These are phyloP conservation scores for Geotrypetes seraphini DNA, from an alignment of 2,797 vertebrate species.

Conservation along the genomic window DNA sequence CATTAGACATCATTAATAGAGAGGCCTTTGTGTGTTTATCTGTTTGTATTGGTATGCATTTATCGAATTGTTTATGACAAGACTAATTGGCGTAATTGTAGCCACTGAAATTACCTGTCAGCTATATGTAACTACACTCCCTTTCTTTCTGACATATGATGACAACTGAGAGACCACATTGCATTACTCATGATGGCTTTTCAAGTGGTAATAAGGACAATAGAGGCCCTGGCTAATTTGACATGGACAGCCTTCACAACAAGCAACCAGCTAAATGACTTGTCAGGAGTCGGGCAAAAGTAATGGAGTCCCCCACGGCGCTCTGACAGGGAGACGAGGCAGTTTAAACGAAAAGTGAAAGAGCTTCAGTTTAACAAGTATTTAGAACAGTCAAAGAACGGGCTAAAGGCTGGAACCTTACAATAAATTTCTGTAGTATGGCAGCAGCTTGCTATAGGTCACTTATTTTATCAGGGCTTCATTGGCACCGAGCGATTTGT, in stretches of 20 bases:
- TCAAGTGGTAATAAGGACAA: conserved; percentile 90
- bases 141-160: conserved; percentile 93
- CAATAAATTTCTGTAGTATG: conserved; percentile 69
- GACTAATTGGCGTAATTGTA: conserved; percentile 99
- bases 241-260: conserved; percentile 87
- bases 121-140: conserved; percentile 91
- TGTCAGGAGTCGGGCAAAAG: conserved; percentile 71
- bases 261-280: conserved; percentile 74
- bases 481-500: conserved; percentile 42
- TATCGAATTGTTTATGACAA: conserved; percentile 99
- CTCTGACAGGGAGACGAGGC: conserved; percentile 86
- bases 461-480: conserved; percentile 53
- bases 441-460: conserved; percentile 66
- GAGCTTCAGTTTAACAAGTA: conserved; percentile 75
- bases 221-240: conserved; percentile 91
- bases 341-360: conserved; percentile 77
- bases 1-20: conserved; percentile 93
- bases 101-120: conserved; percentile 99
- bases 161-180: conserved; percentile 95
- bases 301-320: conserved; percentile 90
- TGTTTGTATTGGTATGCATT: conserved; percentile 96
- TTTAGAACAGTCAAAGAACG: conserved; percentile 83
- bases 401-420: conserved; percentile 72
- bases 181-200: conserved; percentile 95
- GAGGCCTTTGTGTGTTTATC: conserved; percentile 79